Conservation (phyloP, 2,888 invertebrate species). For the Scaptomyza caliginosa region DNA sequence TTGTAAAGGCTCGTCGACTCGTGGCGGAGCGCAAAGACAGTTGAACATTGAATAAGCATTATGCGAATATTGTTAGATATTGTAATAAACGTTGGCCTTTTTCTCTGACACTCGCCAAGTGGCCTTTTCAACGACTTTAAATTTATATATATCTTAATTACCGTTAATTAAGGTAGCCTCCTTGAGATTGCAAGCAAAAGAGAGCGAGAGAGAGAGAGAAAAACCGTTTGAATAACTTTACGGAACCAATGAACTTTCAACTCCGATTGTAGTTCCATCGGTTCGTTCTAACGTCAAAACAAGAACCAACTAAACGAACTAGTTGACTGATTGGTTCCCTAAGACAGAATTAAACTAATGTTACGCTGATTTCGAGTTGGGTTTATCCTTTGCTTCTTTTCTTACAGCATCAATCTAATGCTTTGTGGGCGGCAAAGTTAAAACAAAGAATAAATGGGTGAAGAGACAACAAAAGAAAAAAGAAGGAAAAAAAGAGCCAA, state of each 20-base stretch:
- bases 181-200: background rate
- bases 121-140: background rate
- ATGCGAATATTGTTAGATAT: constrained; percentile 56
- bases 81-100: constrained; percentile 24
- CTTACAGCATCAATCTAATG: constrained; percentile 30
- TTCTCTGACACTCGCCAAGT: constrained; percentile 24
- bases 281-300: no score
- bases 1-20: background rate
- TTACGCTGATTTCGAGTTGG: no score
- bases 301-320: no score
- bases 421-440: constrained; percentile 8
- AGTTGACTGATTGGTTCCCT: no score
- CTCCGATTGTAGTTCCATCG: no score
- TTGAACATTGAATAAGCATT: constrained; percentile 74
- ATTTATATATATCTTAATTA: constrained; percentile 37
- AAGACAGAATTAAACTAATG: no score
- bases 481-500: constrained; percentile 28
- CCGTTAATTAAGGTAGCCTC: constrained; percentile 3
- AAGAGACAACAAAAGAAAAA: constrained; percentile 11
- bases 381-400: no score
- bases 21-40: constrained; percentile 35
- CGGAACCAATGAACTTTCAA: no score
- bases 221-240: background rate
- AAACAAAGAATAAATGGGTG: background rate
- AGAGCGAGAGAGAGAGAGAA: background rate